Evolutionary conservation across 2,113 vertebrate genomes (phyloP), one percentile per base, ranked within the genome.

Genomic region (Peromyscus maniculatus): DNA sequence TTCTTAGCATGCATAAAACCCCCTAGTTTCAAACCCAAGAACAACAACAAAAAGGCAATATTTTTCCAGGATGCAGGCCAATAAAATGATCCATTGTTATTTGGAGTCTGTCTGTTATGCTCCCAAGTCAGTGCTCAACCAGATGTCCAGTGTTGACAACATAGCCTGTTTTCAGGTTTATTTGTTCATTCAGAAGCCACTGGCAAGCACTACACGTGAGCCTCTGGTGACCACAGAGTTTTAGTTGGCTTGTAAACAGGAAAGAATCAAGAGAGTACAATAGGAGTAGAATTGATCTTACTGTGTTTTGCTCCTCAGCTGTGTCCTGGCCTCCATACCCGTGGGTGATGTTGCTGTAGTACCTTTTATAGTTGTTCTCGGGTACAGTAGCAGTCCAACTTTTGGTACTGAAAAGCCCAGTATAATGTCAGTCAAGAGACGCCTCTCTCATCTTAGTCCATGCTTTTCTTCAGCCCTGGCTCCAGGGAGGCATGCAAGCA

Each of bases 401-500:
- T 91, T 55, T 28, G 59, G 39, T 62, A 67, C 55, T 80, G 67
- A 66, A 72, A 93, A 82, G 71, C 59, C 33, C 12, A 28, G 46
- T 69, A 13, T 49, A 78, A 57, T 69, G 55, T 66, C 64, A 52
- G 57, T 64, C 13, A 24, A 83, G 19, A 49, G 7, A n/a, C 0
- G 0, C 33, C 0, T 64, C 9, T 12, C 28, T 82, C 15, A 17
- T 26, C 26, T 43, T 21, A 0, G 28, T 22, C 43, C 12, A 1
- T 24, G 33, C n/a, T 69, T 46, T 12, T 57, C 16, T 2, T 0
- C 7, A 33, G 19, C 55, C 66, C 52, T 13, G 16, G 49, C 57
- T 69, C 11, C 2, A n/a, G 8, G 3, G 0, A 17, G 8, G 22
- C 15, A 8, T 28, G 10, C 2, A 21, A 28, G 7, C 4, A 6